These are phyloP conservation scores for Theonella swinhoei DNA, from an alignment of 37 sponge, comb jelly and placozoan species.

Conservation along the genomic window DNA sequence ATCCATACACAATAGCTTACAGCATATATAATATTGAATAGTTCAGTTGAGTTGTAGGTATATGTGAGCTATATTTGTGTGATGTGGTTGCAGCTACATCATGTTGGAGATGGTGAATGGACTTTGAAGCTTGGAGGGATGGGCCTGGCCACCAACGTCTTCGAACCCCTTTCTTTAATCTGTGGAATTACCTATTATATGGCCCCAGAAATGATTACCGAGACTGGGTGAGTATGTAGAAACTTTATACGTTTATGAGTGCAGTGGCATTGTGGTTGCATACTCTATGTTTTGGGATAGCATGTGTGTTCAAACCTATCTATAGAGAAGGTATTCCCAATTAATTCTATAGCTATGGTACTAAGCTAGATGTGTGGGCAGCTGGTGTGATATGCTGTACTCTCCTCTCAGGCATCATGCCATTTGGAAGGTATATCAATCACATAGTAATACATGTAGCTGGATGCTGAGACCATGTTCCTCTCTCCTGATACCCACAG, in stretches of 20 bases:
- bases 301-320: too few species aligned
- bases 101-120: background rate
- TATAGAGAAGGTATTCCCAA: too few species aligned
- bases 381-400: slow-evolving; percentile 84
- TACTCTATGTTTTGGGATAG: too few species aligned
- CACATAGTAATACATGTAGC: background rate
- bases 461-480: background rate
- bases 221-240: slow-evolving; percentile 69
- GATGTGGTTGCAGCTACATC: background rate
- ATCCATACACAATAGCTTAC: background rate
- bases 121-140: slow-evolving; percentile 80
- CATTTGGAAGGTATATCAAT: slow-evolving; percentile 53
- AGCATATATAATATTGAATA: too few species aligned
- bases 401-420: slow-evolving; percentile 77
- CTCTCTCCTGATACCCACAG: background rate
- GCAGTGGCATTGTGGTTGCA: too few species aligned
- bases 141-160: slow-evolving; percentile 59
- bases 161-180: slow-evolving; percentile 69
- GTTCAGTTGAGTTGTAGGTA: too few species aligned
- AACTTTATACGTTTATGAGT: too few species aligned
- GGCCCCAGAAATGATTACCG: slow-evolving; percentile 83
- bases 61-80: background rate
- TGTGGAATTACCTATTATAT: slow-evolving; percentile 76
- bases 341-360: slow-evolving; percentile 78
- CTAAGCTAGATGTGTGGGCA: slow-evolving; percentile 88